Evolutionary conservation across 1,140 invertebrate genomes (phyloP).

Genomic region (Lordiphosa stackelbergi): DNA sequence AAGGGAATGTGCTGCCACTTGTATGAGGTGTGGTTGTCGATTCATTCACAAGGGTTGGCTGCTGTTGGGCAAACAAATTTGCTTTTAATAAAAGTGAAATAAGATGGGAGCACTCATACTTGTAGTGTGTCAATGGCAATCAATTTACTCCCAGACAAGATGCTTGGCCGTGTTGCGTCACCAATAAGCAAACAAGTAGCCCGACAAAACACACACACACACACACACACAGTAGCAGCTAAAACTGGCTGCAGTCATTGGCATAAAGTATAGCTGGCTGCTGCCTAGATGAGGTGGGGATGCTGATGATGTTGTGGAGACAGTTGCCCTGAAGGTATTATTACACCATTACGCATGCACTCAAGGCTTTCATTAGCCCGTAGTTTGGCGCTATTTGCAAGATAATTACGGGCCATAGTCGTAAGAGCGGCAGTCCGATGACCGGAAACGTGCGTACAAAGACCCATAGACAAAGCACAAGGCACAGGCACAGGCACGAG

Average conservation of each 20-base stretch:
- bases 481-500: constrained; percentile 12
- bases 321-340: constrained; percentile 61
- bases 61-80: constrained; percentile 37
- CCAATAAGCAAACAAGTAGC: constrained; percentile 49
- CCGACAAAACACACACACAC: constrained; percentile 4
- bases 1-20: background rate
- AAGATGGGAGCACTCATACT: constrained; percentile 14
- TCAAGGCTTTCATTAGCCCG: constrained; percentile 68
- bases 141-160: constrained; percentile 29
- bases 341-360: constrained; percentile 73
- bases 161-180: constrained; percentile 41
- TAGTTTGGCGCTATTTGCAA: constrained; percentile 71
- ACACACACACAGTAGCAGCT: background rate
- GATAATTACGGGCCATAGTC: constrained; percentile 49
- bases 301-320: constrained; percentile 29
- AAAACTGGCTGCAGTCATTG: constrained; percentile 16
- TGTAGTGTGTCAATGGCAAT: constrained; percentile 33
- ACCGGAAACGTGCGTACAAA: constrained; percentile 52
- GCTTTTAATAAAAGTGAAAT: constrained; percentile 39
- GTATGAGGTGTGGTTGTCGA: constrained; percentile 5
- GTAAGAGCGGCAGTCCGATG: constrained; percentile 26
- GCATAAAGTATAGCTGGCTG: constrained; percentile 11
- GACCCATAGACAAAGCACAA: constrained; percentile 35
- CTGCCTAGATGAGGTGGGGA: constrained; percentile 33
- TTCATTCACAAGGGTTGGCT: constrained; percentile 29